A percentile compares a stretch with the other conserved stretches of the same genome.
Conservation (phyloP, 2,797 vertebrate genomes). For the Psittacula echo region DNA sequence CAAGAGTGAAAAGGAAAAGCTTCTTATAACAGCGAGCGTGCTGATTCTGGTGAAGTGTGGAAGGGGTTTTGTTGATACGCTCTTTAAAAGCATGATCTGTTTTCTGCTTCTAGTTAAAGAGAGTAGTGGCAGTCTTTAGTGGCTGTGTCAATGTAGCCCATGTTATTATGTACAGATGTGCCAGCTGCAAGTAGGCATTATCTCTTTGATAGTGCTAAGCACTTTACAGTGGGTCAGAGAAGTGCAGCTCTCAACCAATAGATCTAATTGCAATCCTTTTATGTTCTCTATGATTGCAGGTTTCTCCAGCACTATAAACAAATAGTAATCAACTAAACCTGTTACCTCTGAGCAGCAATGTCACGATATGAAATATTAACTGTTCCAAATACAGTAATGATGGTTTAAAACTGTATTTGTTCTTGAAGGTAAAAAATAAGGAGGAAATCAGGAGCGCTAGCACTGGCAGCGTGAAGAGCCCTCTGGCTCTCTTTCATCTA, state of each 20-base stretch:
- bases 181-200: conserved; percentile 82
- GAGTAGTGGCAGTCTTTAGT: conserved; percentile 79
- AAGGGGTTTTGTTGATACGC: conserved; percentile 71
- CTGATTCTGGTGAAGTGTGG: conserved; percentile 45
- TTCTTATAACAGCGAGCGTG: background rate
- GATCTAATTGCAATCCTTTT: conserved; percentile 93
- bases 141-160: conserved; percentile 77
- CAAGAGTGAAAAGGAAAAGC: background rate
- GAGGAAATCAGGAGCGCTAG: conserved; percentile 65
- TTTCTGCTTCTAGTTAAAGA: conserved; percentile 79
- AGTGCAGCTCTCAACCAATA: conserved; percentile 89
- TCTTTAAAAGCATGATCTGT: conserved; percentile 81
- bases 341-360: conserved; percentile 84
- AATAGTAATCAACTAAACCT: conserved; percentile 89
- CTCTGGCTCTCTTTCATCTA: conserved; percentile 75
- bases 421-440: conserved; percentile 79
- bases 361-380: conserved; percentile 85
- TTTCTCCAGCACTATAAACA: conserved; percentile 90
- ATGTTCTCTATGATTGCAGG: conserved; percentile 90
- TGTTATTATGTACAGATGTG: conserved; percentile 84
- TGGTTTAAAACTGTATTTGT: conserved; percentile 79
- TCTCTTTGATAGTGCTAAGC: conserved; percentile 87
- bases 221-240: conserved; percentile 86
- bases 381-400: conserved; percentile 84
- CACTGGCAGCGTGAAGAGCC: conserved; percentile 70